These are phyloP conservation scores for Diarsia brunnea DNA, from an alignment of 2,888 invertebrate species.

Conservation along the genomic window DNA sequence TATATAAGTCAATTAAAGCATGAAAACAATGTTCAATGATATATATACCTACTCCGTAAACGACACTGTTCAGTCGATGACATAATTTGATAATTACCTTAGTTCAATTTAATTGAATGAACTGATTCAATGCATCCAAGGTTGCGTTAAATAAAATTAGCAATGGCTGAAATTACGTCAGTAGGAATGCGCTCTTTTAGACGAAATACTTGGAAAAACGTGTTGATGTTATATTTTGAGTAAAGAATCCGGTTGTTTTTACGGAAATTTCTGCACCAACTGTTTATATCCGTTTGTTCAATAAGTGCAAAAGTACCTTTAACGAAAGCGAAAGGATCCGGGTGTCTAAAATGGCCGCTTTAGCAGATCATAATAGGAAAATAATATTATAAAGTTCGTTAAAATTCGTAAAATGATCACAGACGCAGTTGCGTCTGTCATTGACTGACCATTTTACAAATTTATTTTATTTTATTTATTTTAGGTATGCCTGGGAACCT, in stretches of 20 bases:
- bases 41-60: neutral
- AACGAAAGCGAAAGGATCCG: too few species aligned
- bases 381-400: too few species aligned
- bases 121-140: constrained; percentile 62
- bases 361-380: too few species aligned
- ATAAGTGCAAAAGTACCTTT: too few species aligned
- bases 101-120: constrained; percentile 51
- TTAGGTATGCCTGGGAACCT: too few species aligned
- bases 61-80: constrained; percentile 35
- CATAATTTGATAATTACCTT: constrained; percentile 53
- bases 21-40: constrained; percentile 18
- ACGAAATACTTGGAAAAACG: constrained; percentile 23
- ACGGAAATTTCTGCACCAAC: neutral
- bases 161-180: constrained; percentile 40
- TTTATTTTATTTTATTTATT: too few species aligned
- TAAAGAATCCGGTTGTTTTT: neutral
- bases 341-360: too few species aligned
- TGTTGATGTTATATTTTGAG: constrained; percentile 12
- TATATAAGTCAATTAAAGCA: constrained; percentile 3
- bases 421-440: too few species aligned
- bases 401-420: too few species aligned
- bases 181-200: constrained; percentile 11
- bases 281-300: neutral
- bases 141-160: constrained; percentile 55
- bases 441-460: too few species aligned